Percentiles rank a stretch among this genome's conserved stretches.
These are phyloP conservation scores for Smittia aterrima DNA, from an alignment of 2,888 invertebrate species.

Conservation along the genomic window DNA sequence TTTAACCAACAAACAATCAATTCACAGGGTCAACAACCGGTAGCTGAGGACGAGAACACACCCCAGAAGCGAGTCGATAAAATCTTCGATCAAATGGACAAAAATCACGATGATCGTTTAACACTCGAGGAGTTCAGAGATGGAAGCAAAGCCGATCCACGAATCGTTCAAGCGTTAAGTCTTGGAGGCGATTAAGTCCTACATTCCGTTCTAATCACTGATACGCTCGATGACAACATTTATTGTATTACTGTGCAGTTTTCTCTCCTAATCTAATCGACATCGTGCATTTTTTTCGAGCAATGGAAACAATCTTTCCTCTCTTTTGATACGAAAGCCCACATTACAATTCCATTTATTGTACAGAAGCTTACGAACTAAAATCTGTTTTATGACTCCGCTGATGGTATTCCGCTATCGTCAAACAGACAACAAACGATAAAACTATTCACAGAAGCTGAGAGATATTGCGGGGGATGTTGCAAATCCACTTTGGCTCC, in stretches of 20 bases:
- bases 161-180: constrained; percentile 94
- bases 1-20: constrained; percentile 18
- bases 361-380: not conserved
- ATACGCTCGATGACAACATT: constrained; percentile 12
- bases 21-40: constrained; percentile 82
- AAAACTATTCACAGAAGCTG: not conserved
- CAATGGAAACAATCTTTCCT: not conserved
- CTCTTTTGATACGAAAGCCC: constrained; percentile 4
- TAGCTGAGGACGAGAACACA: constrained; percentile 85
- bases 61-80: constrained; percentile 96
- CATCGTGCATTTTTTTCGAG: constrained; percentile 4
- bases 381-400: not conserved
- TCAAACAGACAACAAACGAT: not conserved
- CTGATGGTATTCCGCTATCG: not conserved
- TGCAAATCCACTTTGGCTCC: not conserved
- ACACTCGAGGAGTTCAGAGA: constrained; percentile 96
- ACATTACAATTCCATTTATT: not conserved
- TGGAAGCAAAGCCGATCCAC: constrained; percentile 96
- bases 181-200: constrained; percentile 69
- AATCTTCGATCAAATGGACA: constrained; percentile 99
- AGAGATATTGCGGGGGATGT: not conserved
- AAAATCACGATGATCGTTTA: constrained; percentile 94
- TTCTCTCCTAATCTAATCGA: not conserved
- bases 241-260: not conserved
- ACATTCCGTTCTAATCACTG: constrained; percentile 42